Percentiles rank a stretch among this genome's conserved stretches.
These are phyloP conservation scores for Struthidea cinerea DNA, from an alignment of 2,113 vertebrate genomes.

Conservation along the genomic window DNA sequence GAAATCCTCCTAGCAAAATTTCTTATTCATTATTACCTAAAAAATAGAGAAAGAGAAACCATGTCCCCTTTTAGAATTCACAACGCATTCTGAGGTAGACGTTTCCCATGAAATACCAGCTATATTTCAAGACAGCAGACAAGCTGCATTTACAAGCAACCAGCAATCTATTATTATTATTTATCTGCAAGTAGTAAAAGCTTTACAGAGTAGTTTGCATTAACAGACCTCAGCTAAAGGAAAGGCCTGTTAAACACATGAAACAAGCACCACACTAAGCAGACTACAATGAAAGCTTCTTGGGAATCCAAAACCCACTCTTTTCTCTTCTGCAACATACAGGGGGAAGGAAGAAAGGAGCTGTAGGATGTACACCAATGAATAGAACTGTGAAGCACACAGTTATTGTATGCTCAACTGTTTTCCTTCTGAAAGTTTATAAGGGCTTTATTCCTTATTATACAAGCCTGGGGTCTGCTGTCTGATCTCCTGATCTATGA, in stretches of 20 bases:
- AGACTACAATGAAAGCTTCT: background rate
- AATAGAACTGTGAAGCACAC: background rate
- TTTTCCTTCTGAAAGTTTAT: background rate
- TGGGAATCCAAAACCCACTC: background rate
- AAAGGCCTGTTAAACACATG: background rate
- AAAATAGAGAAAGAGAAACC: background rate
- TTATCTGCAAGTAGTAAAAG: background rate
- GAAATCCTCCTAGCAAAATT: background rate
- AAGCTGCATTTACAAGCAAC: background rate
- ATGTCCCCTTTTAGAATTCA: background rate
- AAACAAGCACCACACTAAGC: background rate
- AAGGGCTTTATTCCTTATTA: background rate
- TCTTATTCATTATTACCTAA: background rate
- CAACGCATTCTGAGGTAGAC: background rate
- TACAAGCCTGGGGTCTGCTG: background rate
- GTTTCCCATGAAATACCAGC: background rate
- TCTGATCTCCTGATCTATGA: background rate
- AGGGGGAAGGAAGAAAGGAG: background rate
- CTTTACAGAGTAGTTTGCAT: background rate
- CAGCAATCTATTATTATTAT: background rate
- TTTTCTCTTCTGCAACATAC: background rate
- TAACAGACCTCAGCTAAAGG: background rate
- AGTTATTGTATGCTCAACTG: background rate
- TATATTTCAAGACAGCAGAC: background rate
- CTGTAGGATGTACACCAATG: background rate